These are phyloP conservation scores for Hemichromis elongatus DNA, from an alignment of 2,113 vertebrate genomes.

Conservation along the genomic window DNA sequence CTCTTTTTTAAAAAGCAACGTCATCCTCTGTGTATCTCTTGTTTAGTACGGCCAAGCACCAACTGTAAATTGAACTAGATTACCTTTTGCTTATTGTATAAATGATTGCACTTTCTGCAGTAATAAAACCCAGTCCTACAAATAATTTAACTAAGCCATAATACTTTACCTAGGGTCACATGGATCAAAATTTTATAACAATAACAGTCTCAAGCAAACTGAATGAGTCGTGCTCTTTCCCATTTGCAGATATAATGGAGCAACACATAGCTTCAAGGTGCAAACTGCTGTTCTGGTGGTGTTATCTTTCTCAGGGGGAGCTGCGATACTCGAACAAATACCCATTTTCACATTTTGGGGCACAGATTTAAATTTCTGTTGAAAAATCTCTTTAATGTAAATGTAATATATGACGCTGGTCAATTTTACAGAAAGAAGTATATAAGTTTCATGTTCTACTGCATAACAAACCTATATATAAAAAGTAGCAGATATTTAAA, in stretches of 20 bases:
- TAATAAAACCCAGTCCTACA: not conserved
- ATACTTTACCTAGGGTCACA: not conserved
- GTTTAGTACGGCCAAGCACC: not conserved
- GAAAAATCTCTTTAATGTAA: not conserved
- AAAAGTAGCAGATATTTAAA: not conserved
- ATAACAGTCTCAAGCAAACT: not conserved
- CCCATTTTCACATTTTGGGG: not conserved
- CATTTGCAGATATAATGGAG: not conserved
- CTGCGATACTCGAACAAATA: not conserved
- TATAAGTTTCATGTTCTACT: not conserved
- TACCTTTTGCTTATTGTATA: not conserved
- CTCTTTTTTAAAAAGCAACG: slow-evolving; percentile 12
- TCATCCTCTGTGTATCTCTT: not conserved
- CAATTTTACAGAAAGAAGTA: not conserved
- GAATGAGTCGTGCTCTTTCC: not conserved
- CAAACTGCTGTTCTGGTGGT: not conserved
- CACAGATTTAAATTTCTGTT: not conserved
- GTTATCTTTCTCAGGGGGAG: not conserved
- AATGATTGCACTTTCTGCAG: not conserved
- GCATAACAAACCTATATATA: not conserved
- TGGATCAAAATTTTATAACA: not conserved
- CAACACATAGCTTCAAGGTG: not conserved
- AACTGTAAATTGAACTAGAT: not conserved
- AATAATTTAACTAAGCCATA: not conserved
- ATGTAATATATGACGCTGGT: not conserved